Base-by-base conservation (phyloP, 2,113 vertebrate genomes). In the Urocynchramus pylzowi region DNA sequence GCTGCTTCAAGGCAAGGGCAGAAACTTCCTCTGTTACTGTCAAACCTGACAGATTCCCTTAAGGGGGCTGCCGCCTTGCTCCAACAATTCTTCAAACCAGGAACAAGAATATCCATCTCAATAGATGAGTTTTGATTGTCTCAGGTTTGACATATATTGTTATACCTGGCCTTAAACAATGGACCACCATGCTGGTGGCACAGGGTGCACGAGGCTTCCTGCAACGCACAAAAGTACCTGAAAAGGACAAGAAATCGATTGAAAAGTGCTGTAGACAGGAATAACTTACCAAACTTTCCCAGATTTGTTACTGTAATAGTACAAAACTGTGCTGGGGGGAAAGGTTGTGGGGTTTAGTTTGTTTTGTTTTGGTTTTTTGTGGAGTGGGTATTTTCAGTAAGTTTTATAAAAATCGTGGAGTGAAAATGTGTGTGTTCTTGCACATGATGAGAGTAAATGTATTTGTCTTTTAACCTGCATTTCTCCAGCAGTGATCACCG, bases 311-410 rank as follows among this genome's bases (percentile, higher is more conserved):
- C 7, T 2, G 6, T 13, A 33, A 16, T 26, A 39, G 28, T 17
- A 19, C 1, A 52, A 45, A 71, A 18, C 1, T 2, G 2, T 2
- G 6, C 9, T 2, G 5, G 9, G 3, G 0, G 4, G 4, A 6
- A 10, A 52, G 2, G 28, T 31, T 41, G 14, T 22, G 14, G 19
- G 10, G 9, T n/a, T 50, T 11, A 3, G 9, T 19, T 24, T 13
- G 41, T 24, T 13, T 41, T 17, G 31, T 8, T n/a, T 56, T 30
- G 14, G 24, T 28, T 28, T 13, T n/a, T 10, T 3, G 10, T 16
- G 8, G 4, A 3, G 0, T 1, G 2, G 0, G 2, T 7, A 9
- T 44, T 57, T 75, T n/a, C 19, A n/a, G 1, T 31, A 49, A 21
- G 0, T 19, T 54, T 28, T 39, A 12, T 28, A 11, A 26, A 47